Base-by-base conservation (phyloP, 2,113 vertebrate species). In the Onychorhynchus coronatus region DNA sequence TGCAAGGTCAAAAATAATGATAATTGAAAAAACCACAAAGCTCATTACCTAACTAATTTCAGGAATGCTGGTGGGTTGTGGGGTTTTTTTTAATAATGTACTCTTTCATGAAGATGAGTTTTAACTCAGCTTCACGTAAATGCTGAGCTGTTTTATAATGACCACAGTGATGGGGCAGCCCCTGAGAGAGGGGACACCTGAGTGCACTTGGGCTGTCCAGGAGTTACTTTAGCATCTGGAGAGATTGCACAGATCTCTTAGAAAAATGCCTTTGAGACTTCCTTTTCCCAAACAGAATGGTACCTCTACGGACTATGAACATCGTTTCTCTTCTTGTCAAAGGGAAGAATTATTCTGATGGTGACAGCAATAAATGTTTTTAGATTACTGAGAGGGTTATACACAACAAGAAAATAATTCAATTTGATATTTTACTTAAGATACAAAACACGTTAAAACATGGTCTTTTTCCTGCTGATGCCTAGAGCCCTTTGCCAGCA, bases 281-380 rank as follows among this genome's bases (percentile, higher is more conserved):
- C 9, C 19, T 80, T 92, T 75, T 83, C 41, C 39, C 63, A 37
- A 39, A 73, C 82, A 42, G 9, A 76, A 79, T 14, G 24, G 53
- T 42, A 65, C 25, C 31, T 33, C 30, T 27, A 17, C 0, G 3
- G 53, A 33, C 12, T 4, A 1, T 3, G 16, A 70, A 52, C 15
- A 37, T 44, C 0, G 0, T 53, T 72, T 61, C 59, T 65, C 59
- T 85, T 19, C 20, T 20, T 6, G 2, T 33, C 46, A 74, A 73
- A 77, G 11, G 35, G 53, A 37, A 62, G 31, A 88, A 78, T 53
- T 6, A 86, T 68, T 70, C 89, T 3, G 2, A 53, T 28, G 22
- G n/a, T 41, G 42, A 68, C 41, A 88, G 71, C 82, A 91, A 71
- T 41, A 75, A 88, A 76, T 71, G 44, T 75, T 93, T 85, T 82